Evolutionary conservation across 2,797 vertebrate genomes (phyloP).

Genomic region (Darevskia mixta): DNA sequence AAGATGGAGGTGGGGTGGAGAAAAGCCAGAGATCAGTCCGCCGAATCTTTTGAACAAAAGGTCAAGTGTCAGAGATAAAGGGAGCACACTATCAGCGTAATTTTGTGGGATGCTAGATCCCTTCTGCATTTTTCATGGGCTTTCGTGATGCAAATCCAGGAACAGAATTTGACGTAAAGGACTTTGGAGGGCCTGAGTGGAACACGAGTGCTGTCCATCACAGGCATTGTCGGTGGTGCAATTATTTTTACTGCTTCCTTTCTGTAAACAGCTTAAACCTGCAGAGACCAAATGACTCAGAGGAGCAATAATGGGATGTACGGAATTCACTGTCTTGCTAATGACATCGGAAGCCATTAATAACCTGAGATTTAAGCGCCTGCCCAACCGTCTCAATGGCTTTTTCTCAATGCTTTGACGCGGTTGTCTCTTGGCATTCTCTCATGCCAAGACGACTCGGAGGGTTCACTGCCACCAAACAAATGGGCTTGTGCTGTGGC

Average conservation of each 20-base stretch:
- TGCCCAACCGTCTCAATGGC: not conserved
- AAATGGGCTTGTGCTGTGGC: not conserved
- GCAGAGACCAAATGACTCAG: not conserved
- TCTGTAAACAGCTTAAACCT: conserved; percentile 13
- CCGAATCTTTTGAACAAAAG: conserved; percentile 4
- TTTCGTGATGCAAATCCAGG: conserved; percentile 7
- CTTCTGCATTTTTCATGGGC: not conserved
- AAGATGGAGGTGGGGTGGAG: not conserved
- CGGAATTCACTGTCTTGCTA: conserved; percentile 23
- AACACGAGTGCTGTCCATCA: not conserved
- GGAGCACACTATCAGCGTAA: conserved; percentile 1
- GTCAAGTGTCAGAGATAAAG: conserved; percentile 28
- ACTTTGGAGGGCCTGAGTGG: not conserved
- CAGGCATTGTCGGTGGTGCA: not conserved
- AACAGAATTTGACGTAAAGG: conserved; percentile 8
- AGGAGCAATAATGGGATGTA: conserved; percentile 7
- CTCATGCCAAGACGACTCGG: fast-evolving
- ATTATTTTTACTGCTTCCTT: conserved; percentile 21
- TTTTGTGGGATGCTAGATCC: not conserved
- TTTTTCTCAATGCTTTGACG: fast-evolving
- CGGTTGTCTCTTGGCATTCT: not conserved
- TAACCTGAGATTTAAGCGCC: conserved; percentile 20
- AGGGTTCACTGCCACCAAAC: not conserved
- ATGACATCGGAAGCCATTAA: conserved; percentile 40
- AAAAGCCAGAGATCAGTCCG: conserved; percentile 5